Base-by-base conservation (phyloP, 2,888 invertebrate genomes). In the Dioctria linearis region DNA sequence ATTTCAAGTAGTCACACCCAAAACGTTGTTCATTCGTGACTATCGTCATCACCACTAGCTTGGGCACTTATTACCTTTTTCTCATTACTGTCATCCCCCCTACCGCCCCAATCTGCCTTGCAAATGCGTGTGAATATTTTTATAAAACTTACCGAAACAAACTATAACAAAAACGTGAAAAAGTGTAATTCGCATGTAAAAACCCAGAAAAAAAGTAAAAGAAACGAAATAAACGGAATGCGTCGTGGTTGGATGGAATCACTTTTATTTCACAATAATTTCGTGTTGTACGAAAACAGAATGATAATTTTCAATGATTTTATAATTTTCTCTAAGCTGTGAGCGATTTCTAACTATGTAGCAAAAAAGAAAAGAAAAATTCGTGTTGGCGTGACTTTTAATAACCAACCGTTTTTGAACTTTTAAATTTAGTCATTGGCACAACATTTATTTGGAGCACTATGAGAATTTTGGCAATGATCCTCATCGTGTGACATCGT, bases 201-300 rank as follows among this genome's bases (percentile, higher is more conserved):
- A 65, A 42, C n/a, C 42, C 65, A 42, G 40, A 65, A 65, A 65
- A n/a, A 25, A 25, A 25, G 25, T 25, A 25, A 25, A 25, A 25
- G 25, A 25, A 25, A 25, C 25, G 25, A 25, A 25, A 25, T 25
- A 25, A 2, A 25, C 2, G 25, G 25, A 2, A 25, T 25, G 25
- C 25, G 25, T 25, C 25, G 25, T 25, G 25, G 25, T 25, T 2
- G 25, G 25, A 1, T 25, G 25, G 25, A 1, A 25, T 25, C 25
- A 25, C 25, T 25, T 25, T 25, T 25, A 25, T 25, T 25, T 25
- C 25, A 9, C 8, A 6, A 9, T 49, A 25, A 9, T 49, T 49
- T 49, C 65, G 65, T 65, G 65, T 65, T 40, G 65, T 42, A 65
- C 65, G 42, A 65, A 65, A 65, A 65, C 42, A 40, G 65, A 65